These are phyloP conservation scores for Leuciscus idus DNA, from an alignment of 2,113 vertebrate genomes.

Conservation along the genomic window DNA sequence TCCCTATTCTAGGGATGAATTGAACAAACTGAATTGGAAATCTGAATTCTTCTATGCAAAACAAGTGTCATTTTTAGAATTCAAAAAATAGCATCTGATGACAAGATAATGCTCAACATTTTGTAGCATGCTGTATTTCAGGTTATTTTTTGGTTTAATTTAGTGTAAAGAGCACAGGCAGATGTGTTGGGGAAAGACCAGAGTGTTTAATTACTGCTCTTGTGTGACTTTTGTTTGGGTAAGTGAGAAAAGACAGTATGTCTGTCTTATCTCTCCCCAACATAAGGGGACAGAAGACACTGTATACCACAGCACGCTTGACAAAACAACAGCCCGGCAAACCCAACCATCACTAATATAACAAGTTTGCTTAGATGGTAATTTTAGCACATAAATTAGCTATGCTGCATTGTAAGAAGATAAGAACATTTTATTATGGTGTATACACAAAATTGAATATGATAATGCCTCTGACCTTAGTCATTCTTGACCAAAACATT, in stretches of 20 bases:
- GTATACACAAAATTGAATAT: background rate
- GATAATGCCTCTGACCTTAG: background rate
- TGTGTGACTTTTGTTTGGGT: slow-evolving; percentile 42
- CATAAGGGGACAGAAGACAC: slow-evolving; percentile 29
- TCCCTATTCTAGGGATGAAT: background rate
- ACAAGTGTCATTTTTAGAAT: background rate
- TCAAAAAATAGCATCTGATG: background rate
- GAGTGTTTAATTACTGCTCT: background rate
- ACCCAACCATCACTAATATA: slow-evolving; percentile 2
- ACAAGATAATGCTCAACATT: background rate
- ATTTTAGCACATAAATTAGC: background rate
- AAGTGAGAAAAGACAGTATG: slow-evolving; percentile 27
- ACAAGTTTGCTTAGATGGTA: background rate
- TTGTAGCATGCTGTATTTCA: background rate
- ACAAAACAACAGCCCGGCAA: background rate
- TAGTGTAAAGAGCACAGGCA: background rate
- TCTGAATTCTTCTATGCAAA: background rate
- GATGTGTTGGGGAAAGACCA: background rate
- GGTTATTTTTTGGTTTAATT: background rate
- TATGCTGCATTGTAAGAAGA: background rate
- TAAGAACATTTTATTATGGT: background rate
- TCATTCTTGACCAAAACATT: background rate
- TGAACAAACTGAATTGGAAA: background rate
- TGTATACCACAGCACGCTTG: background rate
- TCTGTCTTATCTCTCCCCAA: slow-evolving; percentile 47